Conservation (phyloP, 2,797 vertebrate genomes). For the Acrocephalus scirpaceus region DNA sequence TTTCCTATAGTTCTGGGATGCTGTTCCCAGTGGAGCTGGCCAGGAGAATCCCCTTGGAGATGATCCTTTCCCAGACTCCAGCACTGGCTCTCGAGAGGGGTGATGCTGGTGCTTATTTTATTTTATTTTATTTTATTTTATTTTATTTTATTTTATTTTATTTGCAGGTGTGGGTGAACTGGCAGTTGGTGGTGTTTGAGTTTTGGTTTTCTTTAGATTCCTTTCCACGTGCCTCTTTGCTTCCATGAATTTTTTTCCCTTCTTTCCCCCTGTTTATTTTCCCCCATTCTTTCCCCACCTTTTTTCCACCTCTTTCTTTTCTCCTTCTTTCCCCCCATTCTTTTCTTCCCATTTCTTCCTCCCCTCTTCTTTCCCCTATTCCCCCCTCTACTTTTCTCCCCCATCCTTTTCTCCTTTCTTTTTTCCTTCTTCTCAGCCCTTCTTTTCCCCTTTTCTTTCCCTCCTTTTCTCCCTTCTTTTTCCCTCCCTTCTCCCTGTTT, state of each 20-base stretch:
- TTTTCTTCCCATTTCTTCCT: not conserved
- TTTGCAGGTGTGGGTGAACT: not conserved
- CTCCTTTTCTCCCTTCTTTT: not conserved
- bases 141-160: not conserved
- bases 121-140: not conserved
- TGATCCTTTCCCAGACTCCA: not conserved
- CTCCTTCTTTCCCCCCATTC: not conserved
- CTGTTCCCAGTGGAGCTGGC: not conserved
- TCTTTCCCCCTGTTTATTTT: not conserved
- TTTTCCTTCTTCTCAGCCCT: not conserved
- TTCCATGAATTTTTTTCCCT: not conserved
- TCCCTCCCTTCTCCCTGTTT: too few species aligned
- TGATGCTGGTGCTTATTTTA: accelerated
- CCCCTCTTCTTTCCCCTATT: not conserved
- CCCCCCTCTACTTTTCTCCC: too few species aligned
- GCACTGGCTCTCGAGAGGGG: accelerated
- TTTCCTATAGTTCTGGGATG: not conserved
- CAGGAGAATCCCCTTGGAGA: not conserved
- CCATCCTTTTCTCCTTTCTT: not conserved
- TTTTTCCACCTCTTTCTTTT: not conserved
- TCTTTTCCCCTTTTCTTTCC: not conserved
- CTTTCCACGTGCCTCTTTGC: not conserved
- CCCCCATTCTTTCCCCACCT: not conserved
- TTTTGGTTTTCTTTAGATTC: not conserved
- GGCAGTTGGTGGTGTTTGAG: not conserved